Conservation (phyloP, 2,797 vertebrate species). For the Xiphorhynchus erythropygius region DNA sequence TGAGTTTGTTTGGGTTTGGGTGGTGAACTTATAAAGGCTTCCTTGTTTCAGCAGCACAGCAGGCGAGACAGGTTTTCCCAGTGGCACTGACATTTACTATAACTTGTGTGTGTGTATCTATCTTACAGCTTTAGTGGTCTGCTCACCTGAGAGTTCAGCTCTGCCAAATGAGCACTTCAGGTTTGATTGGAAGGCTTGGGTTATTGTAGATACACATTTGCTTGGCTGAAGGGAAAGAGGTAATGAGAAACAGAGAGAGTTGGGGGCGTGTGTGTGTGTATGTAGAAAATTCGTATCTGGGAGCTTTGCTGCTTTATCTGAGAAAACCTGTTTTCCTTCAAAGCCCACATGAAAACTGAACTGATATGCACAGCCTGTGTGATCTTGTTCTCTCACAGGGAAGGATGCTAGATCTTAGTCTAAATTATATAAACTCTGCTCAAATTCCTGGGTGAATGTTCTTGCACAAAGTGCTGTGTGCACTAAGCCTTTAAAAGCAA, state of each 20-base stretch:
- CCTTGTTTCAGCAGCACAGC: constrained; percentile 34
- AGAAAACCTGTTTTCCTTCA: background rate
- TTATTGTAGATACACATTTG: background rate
- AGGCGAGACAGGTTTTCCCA: constrained; percentile 51
- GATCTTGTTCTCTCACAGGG: background rate
- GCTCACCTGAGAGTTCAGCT: background rate
- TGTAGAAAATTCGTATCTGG: background rate
- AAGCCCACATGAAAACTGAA: background rate
- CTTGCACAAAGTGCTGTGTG: background rate
- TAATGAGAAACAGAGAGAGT: background rate
- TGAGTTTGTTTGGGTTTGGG: constrained; percentile 27
- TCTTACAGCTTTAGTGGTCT: background rate
- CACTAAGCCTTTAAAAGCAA: background rate
- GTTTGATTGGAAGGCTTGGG: background rate
- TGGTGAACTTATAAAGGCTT: constrained; percentile 25
- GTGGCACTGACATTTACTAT: constrained; percentile 60
- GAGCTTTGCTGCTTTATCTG: background rate
- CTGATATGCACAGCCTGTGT: background rate
- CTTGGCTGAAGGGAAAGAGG: background rate
- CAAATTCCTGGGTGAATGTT: rapidly evolving
- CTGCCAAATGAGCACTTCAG: constrained; percentile 34
- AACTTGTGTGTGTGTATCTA: constrained; percentile 16
- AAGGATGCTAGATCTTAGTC: background rate
- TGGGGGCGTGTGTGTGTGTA: too few relatives aligned
- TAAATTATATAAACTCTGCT: background rate